Conservation (phyloP, 2,888 invertebrate species). For the Microctonus aethiopoides region DNA sequence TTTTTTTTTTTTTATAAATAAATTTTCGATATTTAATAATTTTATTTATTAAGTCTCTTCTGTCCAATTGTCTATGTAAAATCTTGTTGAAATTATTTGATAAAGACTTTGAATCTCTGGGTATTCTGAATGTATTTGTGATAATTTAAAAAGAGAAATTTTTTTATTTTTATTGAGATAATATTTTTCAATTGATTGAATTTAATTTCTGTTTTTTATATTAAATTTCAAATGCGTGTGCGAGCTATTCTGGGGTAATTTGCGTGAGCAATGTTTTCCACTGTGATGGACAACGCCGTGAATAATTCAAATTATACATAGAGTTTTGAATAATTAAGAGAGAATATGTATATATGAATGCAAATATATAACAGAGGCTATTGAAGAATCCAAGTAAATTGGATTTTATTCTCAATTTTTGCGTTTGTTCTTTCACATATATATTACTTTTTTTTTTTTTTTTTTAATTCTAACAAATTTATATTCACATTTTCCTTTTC, state of each 20-base stretch:
- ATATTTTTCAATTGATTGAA: background rate
- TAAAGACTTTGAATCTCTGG: background rate
- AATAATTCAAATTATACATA: background rate
- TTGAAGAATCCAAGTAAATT: background rate
- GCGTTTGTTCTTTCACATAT: background rate
- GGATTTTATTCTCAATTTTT: background rate
- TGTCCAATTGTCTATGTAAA: background rate
- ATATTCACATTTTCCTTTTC: background rate
- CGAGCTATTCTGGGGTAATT: background rate
- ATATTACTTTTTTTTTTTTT: background rate
- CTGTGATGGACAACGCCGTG: background rate
- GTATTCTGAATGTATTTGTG: background rate
- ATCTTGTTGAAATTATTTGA: background rate
- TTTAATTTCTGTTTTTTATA: too few species aligned
- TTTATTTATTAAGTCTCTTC: background rate
- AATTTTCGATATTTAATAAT: too few species aligned
- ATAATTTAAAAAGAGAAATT: background rate
- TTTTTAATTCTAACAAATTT: too few species aligned
- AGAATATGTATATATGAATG: background rate
- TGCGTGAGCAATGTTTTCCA: background rate
- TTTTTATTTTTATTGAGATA: background rate
- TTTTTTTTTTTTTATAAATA: too few species aligned
- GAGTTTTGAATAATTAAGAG: background rate
- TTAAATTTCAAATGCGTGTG: background rate
- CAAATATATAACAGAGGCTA: background rate